Evolutionary conservation across 2,888 invertebrate genomes (phyloP).

Genomic region (Drosophila anomalipes): DNA sequence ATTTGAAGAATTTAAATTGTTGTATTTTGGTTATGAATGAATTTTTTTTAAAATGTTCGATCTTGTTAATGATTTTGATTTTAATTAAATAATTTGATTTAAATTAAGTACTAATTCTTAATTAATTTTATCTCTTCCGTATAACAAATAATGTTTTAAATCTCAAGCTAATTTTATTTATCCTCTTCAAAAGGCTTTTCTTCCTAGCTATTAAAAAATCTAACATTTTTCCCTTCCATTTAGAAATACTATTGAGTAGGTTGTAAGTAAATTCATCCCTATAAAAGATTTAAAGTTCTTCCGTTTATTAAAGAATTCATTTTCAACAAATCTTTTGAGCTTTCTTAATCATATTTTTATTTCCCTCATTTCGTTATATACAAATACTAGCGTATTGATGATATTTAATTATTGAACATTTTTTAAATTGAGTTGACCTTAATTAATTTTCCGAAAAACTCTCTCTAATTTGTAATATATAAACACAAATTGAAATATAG

Average conservation of each 20-base stretch:
- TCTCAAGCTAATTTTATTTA: not conserved
- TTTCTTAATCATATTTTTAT: not conserved
- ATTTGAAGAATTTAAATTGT: not conserved
- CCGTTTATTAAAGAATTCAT: not conserved
- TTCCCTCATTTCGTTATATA: not conserved
- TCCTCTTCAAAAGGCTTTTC: not conserved
- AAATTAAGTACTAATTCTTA: not conserved
- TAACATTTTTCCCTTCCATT: too few species aligned
- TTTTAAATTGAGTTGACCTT: not conserved
- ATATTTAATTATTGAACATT: not conserved
- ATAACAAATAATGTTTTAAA: rapidly evolving
- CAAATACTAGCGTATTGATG: not conserved
- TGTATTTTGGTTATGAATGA: not conserved
- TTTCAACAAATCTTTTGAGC: not conserved
- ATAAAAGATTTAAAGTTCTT: not conserved
- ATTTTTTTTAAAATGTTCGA: not conserved
- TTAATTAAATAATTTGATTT: not conserved
- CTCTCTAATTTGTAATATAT: not conserved
- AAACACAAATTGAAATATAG: not conserved
- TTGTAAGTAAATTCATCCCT: too few species aligned
- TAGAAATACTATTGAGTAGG: too few species aligned
- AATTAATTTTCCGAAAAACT: not conserved
- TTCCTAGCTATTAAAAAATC: not conserved
- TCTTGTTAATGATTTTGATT: not conserved
- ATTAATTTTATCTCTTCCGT: not conserved